Evolutionary conservation across 2,113 vertebrate species (phyloP), one percentile per base, ranked within the genome.

Genomic region (Actinemys pallida): DNA sequence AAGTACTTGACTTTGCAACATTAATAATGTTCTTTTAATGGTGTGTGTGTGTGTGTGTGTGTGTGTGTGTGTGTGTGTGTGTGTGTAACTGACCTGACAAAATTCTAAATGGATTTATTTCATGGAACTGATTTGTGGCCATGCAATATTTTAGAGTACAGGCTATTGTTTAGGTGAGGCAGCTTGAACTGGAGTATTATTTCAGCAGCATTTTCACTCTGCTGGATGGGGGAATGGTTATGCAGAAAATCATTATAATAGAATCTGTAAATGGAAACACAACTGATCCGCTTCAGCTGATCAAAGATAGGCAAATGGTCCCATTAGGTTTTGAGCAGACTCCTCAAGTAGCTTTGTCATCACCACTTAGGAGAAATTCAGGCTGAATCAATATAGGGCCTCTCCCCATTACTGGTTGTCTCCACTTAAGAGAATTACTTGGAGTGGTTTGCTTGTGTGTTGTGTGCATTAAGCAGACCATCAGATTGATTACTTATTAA

Each of bases 401-500:
- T 47, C 56, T 56, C 92, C 39, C 84, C 87, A 93, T 8, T 54
- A 10, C n/a, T 78, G 65, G 85, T 24, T 88, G 80, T 91, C 47
- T 90, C 93, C 80, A 79, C 89, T 22, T 89, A 83, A 69, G 49
- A 89, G 65, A 95, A 93, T 79, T 47, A 87, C 92, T 13, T 57
- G 29, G 82, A 97, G 53, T 3, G 78, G 35, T 84, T 59, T 72
- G 2, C 35, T 89, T 93, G n/a, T 9, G 20, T 53, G 62, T 69
- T 79, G n/a, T 27, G 31, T 90, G 95, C 79, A 76, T 86, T 94
- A 92, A 95, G 93, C 92, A 81, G 90, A 93, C 93, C 92, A 94
- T 96, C 95, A 96, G 92, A 93, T 95, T 97, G 97, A 97, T 95
- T 76, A 97, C 56, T 94, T 95, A 97, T 96, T 97, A 94, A 97